Base-by-base conservation (phyloP, 1,140 invertebrate species). In the Idris sp. region DNA sequence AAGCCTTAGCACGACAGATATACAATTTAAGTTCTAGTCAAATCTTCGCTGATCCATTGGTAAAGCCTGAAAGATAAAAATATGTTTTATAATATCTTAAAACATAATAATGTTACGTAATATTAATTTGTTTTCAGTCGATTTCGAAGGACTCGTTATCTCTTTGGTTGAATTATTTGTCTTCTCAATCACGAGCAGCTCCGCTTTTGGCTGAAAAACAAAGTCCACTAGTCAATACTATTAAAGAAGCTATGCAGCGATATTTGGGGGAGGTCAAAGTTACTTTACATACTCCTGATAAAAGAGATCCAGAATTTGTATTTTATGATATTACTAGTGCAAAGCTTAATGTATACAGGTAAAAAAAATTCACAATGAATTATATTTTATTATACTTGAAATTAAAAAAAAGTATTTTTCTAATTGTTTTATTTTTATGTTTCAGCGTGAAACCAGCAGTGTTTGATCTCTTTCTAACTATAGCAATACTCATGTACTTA, bases 371-470 rank as follows among this genome's bases (percentile, higher is more conserved):
- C n/a, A n/a, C n/a, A n/a, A n/a, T n/a, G n/a, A n/a, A n/a, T n/a
- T n/a, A n/a, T n/a, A n/a, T n/a, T n/a, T n/a, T n/a, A n/a, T n/a
- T n/a, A n/a, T n/a, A n/a, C n/a, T n/a, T n/a, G n/a, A n/a, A n/a
- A n/a, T n/a, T n/a, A n/a, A n/a, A n/a, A n/a, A n/a, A n/a, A n/a
- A n/a, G n/a, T n/a, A 31, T 4, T 31, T 35, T 35, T 13, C 10
- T 35, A 35, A 28, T 26, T 38, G 31, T 44, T 14, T 65, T 31
- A 14, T 65, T 49, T 59, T 86, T 86, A 80, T 79, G 46, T 91
- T 92, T 65, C 88, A 96, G 95, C 87, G 97, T 99, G 3, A 99
- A 99, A 83, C 97, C 97, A 72, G 97, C 97, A 15, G 92, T 98
- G 35, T 99, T 99, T 89, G 97, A 99, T 90, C 91, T 99, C 28